phyloP scores from a whole-genome alignment of 2,797 vertebrate species.

The Gymnodraco acuticeps region DNA sequence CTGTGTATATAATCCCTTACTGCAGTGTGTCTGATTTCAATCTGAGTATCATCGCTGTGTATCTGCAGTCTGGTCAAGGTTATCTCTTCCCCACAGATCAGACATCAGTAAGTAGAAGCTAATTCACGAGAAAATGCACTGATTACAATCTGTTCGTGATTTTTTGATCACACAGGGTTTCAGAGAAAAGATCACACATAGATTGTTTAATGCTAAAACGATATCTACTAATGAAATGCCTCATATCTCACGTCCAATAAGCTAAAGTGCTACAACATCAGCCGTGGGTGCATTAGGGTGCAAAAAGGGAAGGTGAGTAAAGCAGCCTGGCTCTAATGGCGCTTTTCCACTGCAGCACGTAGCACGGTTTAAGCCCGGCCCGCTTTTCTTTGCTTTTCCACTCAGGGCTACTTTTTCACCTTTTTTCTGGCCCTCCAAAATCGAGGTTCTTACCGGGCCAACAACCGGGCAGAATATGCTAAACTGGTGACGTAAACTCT shows the following conservation, averaged over 20 bases:
- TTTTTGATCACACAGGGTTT: slow-evolving; percentile 32
- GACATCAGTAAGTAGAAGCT: slow-evolving; percentile 4
- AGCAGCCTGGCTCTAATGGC: slow-evolving; percentile 40
- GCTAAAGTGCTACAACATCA: slow-evolving; percentile 56
- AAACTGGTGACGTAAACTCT: no score
- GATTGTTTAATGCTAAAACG: neutral
- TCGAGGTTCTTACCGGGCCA: no score
- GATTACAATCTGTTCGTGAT: slow-evolving; percentile 25
- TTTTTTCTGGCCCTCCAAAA: no score
- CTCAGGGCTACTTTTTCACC: no score
- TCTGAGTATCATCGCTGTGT: slow-evolving; percentile 8
- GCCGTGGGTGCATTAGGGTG: slow-evolving; percentile 27
- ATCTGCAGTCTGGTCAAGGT: slow-evolving; percentile 26
- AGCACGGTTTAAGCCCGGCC: no score
- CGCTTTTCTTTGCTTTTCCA: no score
- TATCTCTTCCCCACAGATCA: slow-evolving; percentile 40
- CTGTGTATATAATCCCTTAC: neutral
- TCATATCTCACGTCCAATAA: slow-evolving; percentile 44
- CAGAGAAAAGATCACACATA: slow-evolving; percentile 10
- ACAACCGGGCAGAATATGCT: no score
- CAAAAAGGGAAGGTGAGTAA: slow-evolving; percentile 60
- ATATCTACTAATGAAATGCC: neutral
- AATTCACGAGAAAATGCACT: slow-evolving; percentile 24
- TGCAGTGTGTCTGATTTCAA: slow-evolving; percentile 23
- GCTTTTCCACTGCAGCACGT: no score